Evolutionary conservation across 2,797 vertebrate genomes (phyloP).

Genomic region (Semotilus atromaculatus): DNA sequence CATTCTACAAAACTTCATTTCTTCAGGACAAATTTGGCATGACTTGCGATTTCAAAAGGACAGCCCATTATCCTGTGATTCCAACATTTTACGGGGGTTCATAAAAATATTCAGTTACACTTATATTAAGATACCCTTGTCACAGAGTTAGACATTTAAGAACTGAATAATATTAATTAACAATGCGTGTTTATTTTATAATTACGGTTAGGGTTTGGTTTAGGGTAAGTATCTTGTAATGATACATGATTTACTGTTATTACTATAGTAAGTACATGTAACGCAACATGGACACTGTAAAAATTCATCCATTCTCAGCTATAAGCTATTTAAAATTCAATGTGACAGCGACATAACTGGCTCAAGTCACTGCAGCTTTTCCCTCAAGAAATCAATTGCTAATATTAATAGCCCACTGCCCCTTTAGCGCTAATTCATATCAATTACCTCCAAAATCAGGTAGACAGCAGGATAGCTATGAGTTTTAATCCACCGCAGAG

Average conservation of each 20-base stretch:
- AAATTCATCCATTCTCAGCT: not conserved
- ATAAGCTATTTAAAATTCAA: not conserved
- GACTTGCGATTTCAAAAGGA: not conserved
- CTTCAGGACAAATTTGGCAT: not conserved
- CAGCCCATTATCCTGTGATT: not conserved
- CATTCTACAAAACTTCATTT: not conserved
- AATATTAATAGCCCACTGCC: conserved; percentile 30
- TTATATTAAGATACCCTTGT: not conserved
- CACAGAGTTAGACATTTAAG: not conserved
- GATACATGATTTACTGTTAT: not conserved
- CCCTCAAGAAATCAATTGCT: conserved; percentile 17
- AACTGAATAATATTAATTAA: not conserved
- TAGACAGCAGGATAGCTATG: conserved; percentile 29
- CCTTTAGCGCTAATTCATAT: conserved; percentile 36
- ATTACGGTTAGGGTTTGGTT: not conserved
- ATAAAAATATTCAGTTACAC: not conserved
- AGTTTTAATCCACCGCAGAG: conserved; percentile 37
- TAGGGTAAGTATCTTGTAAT: not conserved
- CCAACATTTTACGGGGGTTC: not conserved
- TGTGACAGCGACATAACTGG: not conserved
- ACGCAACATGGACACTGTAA: not conserved
- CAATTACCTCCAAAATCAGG: conserved; percentile 41
- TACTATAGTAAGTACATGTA: not conserved
- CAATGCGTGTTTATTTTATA: not conserved
- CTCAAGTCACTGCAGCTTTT: conserved; percentile 3